Conservation (phyloP, 1,140 invertebrate species). For the Harlomillsia oculata region DNA sequence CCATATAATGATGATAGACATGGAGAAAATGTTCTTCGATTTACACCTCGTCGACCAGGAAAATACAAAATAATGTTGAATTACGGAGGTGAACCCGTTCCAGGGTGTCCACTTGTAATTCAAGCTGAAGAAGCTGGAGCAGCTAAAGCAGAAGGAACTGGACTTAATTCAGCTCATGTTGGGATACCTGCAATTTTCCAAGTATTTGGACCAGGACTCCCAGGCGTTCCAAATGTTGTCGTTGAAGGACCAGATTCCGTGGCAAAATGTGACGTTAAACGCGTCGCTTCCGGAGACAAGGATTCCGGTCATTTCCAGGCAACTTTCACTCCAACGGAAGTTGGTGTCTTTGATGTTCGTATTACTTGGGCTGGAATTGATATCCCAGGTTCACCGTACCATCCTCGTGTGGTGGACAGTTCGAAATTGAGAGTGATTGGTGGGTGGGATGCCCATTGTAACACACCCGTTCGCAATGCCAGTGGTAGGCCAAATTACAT, state of each 20-base stretch:
- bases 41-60: constrained; percentile 75
- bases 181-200: constrained; percentile 40
- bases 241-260: constrained; percentile 60
- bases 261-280: constrained; percentile 48
- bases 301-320: constrained; percentile 50
- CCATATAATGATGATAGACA: constrained; percentile 23
- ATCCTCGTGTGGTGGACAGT: constrained; percentile 59
- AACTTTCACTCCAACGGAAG: constrained; percentile 57
- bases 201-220: constrained; percentile 45
- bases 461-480: constrained; percentile 52
- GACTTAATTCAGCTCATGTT: constrained; percentile 40
- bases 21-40: constrained; percentile 54
- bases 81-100: constrained; percentile 65
- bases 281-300: constrained; percentile 39
- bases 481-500: constrained; percentile 40
- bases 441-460: constrained; percentile 58
- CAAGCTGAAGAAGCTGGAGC: constrained; percentile 52
- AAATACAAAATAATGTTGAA: constrained; percentile 79
- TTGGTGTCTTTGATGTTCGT: constrained; percentile 60
- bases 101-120: constrained; percentile 37
- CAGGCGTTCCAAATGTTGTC: constrained; percentile 42
- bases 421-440: constrained; percentile 58
- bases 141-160: constrained; percentile 46
- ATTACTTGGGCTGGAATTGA: constrained; percentile 61
- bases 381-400: constrained; percentile 59